These are phyloP conservation scores for Thunnus maccoyii DNA, from an alignment of 2,113 vertebrate genomes.

Conservation along the genomic window DNA sequence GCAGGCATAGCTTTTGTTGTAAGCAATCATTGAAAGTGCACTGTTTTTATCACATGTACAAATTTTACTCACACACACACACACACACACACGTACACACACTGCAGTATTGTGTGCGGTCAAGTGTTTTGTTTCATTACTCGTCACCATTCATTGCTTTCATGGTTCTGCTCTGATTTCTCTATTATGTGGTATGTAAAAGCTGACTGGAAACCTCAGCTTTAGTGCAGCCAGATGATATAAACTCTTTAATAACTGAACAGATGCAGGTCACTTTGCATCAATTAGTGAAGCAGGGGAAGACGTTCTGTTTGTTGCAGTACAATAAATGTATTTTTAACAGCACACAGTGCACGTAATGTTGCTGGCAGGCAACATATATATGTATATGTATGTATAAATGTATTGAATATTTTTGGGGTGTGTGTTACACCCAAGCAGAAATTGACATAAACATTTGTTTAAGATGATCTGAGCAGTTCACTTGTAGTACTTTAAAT, in stretches of 20 bases:
- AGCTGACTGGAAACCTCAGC: neutral
- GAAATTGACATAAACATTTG: neutral
- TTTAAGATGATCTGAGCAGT: neutral
- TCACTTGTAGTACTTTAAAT: too few relatives aligned
- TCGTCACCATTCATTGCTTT: conserved; percentile 21
- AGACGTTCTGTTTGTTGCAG: too few relatives aligned
- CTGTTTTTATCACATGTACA: conserved; percentile 49
- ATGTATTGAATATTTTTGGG: neutral
- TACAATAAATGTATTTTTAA: neutral
- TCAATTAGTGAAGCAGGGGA: too few relatives aligned
- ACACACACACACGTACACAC: neutral
- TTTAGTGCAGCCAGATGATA: conserved; percentile 20
- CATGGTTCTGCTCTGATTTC: conserved; percentile 51
- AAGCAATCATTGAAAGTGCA: conserved; percentile 53
- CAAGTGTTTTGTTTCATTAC: conserved; percentile 31
- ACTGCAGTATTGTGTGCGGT: conserved; percentile 29
- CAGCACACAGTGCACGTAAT: neutral
- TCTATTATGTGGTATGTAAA: conserved; percentile 2
- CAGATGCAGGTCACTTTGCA: conserved; percentile 11
- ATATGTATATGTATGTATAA: neutral
- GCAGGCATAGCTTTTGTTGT: conserved; percentile 49
- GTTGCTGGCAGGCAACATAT: neutral
- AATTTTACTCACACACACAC: conserved; percentile 15
- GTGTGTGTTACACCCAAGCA: neutral
- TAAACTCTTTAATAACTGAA: neutral